phyloP scores from a whole-genome alignment of 2,888 invertebrate genomes.

The Tipula vernalis region DNA sequence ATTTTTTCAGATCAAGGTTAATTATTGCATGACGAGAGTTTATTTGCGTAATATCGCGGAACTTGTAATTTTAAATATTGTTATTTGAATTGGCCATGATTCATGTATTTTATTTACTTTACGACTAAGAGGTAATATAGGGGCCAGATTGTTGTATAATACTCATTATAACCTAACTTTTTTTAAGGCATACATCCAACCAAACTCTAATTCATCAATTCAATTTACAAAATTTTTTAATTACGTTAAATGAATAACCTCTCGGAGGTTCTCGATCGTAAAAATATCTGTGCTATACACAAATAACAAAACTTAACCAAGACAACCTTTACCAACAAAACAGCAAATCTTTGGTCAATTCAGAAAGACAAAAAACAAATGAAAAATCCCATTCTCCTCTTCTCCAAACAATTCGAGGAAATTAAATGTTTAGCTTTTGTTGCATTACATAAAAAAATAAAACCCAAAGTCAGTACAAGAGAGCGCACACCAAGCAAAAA shows the following conservation, averaged over 20 bases:
- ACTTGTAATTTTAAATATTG: neutral
- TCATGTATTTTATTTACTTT: too few species aligned
- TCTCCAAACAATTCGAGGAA: neutral
- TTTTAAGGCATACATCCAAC: neutral
- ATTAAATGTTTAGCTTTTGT: neutral
- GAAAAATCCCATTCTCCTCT: neutral
- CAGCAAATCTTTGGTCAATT: neutral
- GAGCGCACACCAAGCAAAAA: neutral
- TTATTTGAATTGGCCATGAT: neutral
- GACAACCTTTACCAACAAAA: neutral
- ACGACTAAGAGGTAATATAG: too few species aligned
- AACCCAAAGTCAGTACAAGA: neutral
- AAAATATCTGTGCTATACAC: neutral
- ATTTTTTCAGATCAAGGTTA: neutral
- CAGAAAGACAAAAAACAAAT: neutral
- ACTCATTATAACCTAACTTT: neutral
- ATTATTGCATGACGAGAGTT: neutral
- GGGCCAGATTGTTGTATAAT: too few species aligned
- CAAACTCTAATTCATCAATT: neutral
- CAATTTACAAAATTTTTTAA: neutral
- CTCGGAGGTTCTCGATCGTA: neutral
- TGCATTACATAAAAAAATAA: neutral
- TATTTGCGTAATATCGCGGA: neutral
- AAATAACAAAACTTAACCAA: neutral
- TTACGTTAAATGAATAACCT: neutral